These are phyloP conservation scores for Rhabdornis inornatus DNA, from an alignment of 2,113 vertebrate genomes.

Conservation along the genomic window DNA sequence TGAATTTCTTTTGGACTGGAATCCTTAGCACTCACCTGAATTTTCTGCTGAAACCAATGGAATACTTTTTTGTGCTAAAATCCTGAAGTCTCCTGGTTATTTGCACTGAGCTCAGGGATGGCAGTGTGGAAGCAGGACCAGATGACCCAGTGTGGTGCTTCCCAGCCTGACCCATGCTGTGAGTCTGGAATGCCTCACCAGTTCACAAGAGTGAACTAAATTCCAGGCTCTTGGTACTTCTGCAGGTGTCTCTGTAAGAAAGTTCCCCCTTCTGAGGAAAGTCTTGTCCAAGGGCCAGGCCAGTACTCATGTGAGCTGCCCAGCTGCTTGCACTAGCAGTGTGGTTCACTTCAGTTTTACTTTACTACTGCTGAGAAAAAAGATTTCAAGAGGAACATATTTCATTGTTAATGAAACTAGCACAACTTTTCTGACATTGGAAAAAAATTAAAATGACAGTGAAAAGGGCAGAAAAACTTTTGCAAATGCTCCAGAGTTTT, in stretches of 20 bases:
- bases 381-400: neutral
- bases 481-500: neutral
- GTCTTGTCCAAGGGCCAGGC: neutral
- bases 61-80: neutral
- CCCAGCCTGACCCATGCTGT: neutral
- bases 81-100: neutral
- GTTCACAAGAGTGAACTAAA: neutral
- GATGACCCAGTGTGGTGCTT: neutral
- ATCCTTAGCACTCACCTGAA: neutral
- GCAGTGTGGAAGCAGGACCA: neutral
- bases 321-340: neutral
- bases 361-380: neutral
- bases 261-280: neutral
- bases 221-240: neutral
- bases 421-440: neutral
- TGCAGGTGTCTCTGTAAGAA: neutral
- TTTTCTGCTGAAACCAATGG: neutral
- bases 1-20: neutral
- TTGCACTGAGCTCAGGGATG: neutral
- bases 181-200: neutral
- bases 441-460: neutral
- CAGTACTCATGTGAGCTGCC: neutral
- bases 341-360: neutral
- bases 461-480: neutral
- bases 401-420: neutral